phyloP scores from a whole-genome alignment of 2,888 invertebrate species.

The Drosophila quinaria region DNA sequence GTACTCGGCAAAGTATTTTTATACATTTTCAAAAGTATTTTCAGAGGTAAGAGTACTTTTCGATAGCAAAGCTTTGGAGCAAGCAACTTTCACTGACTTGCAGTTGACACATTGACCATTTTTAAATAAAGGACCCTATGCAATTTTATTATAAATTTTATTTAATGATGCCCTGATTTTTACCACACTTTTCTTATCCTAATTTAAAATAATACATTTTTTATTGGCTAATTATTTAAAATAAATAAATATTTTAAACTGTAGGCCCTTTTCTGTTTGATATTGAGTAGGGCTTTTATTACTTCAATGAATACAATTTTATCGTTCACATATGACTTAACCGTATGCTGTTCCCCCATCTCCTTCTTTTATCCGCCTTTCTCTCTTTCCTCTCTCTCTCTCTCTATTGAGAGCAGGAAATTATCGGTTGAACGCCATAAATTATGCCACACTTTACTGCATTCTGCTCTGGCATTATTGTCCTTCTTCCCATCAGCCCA shows the following conservation, averaged over 20 bases:
- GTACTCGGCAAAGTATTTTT: slow-evolving; percentile 15
- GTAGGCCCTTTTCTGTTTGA: not conserved
- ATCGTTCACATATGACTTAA: not conserved
- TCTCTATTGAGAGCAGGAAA: slow-evolving; percentile 44
- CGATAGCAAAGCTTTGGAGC: not conserved
- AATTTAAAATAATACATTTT: not conserved
- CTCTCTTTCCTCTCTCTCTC: not conserved
- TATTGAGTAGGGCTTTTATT: not conserved
- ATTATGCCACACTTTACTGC: slow-evolving; percentile 58
- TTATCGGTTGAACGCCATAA: slow-evolving; percentile 58
- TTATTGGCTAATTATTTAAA: not conserved
- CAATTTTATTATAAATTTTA: not conserved
- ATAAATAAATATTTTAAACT: not conserved
- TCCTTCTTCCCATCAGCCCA: not conserved
- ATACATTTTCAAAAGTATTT: slow-evolving; percentile 19
- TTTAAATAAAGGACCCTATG: not conserved
- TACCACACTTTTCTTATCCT: not conserved
- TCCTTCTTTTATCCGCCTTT: not conserved
- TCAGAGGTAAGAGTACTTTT: slow-evolving; percentile 8
- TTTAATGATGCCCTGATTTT: not conserved
- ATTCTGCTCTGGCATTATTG: slow-evolving; percentile 41
- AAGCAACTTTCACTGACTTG: not conserved
- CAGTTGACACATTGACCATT: not conserved
- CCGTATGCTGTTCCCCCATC: not conserved
- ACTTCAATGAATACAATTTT: not conserved